Evolutionary conservation across 2,888 invertebrate genomes (phyloP).

Genomic region (Gasteruption jaculator): DNA sequence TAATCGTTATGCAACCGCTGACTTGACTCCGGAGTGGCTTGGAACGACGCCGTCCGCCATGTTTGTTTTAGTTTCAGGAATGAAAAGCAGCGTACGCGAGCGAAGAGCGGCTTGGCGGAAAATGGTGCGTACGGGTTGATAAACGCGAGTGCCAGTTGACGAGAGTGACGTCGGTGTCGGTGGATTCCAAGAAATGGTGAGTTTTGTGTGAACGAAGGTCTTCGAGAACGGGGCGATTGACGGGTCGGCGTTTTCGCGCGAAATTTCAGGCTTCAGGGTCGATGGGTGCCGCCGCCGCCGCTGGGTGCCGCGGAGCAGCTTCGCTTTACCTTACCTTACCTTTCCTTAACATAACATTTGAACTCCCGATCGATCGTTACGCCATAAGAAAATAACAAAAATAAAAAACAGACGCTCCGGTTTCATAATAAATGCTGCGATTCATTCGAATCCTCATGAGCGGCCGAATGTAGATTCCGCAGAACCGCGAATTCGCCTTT

Average conservation of each 20-base stretch:
- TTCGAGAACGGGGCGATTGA: neutral
- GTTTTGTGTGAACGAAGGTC: constrained; percentile 15
- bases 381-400: constrained; percentile 6
- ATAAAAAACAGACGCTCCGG: too few relatives aligned
- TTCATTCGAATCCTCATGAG: too few relatives aligned
- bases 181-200: constrained; percentile 37
- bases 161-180: constrained; percentile 17
- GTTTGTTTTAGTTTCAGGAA: constrained; percentile 47
- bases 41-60: constrained; percentile 44
- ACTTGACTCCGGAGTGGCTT: constrained; percentile 23
- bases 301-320: constrained; percentile 28
- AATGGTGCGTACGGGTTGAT: constrained; percentile 21
- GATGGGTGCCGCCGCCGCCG: constrained; percentile 24
- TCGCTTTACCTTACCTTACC: too few relatives aligned
- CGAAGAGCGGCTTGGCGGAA: constrained; percentile 32
- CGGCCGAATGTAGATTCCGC: too few relatives aligned
- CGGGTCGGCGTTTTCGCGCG: constrained; percentile 34
- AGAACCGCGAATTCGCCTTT: constrained; percentile 12
- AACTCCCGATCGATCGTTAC: constrained; percentile 27
- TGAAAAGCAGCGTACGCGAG: constrained; percentile 36
- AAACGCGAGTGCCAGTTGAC: constrained; percentile 21
- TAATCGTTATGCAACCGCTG: neutral
- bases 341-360: constrained; percentile 24
- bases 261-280: constrained; percentile 31
- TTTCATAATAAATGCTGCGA: neutral